Evolutionary conservation across 1,140 invertebrate genomes (phyloP), one percentile per base, ranked within the genome.

Genomic region (Apocrypta bakeri): DNA sequence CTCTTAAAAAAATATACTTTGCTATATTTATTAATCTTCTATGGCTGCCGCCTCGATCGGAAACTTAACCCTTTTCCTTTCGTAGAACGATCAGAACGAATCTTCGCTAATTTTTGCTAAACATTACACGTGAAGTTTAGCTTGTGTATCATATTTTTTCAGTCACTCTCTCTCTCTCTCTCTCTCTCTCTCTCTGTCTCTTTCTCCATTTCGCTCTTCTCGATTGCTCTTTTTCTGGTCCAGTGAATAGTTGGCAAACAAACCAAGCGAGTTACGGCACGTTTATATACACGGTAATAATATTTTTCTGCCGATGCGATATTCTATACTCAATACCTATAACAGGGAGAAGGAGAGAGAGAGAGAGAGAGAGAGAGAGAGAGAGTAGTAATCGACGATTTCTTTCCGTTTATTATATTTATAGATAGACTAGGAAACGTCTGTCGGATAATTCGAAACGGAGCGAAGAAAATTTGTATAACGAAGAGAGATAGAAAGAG

Each of bases 71-170:
- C 33, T 37, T 37, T 9, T 9, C 9, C 33, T 4, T 37, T 37
- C 33, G 33, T 9, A 37, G 33, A 37, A 37, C 9, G 33, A 56
- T 6, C 48, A 21, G 7, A 56, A 6, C 21, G 17, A 56, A 8
- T 7, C 48, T 37, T 27, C 76, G 85, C 83, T 87, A 85, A 85
- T 85, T n/a, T n/a, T 85, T 86, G 79, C 80, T 82, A 82, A 81
- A 83, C 73, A 79, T 87, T 85, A 83, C 80, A 56, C 21, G 77
- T 75, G 61, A 83, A 68, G 83, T 84, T 85, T 85, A 42, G 73
- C 48, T 2, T 56, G 48, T 21, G 48, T 7, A n/a, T 56, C 21
- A 56, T 33, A 69, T 25, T 78, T 79, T 33, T 37, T 9, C 7
- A 40, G 1, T 37, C 9, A 37, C 9, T 4, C 33, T 37, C n/a